Evolutionary conservation across 2,888 invertebrate species (phyloP), one percentile per base, ranked within the genome.

Genomic region (Polydesmus complanatus): DNA sequence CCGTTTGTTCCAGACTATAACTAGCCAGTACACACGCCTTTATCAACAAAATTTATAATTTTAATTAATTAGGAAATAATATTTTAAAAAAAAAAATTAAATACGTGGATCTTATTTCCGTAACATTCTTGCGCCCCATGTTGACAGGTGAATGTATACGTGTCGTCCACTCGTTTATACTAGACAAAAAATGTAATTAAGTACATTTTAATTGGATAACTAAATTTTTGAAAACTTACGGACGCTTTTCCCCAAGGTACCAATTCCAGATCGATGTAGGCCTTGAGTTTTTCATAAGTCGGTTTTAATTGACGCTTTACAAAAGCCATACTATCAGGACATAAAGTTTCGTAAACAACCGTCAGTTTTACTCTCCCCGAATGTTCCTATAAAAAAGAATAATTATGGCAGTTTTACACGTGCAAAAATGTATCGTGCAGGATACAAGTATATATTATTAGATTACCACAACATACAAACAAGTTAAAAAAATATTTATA

Each of bases 271-370:
- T 83, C 81, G 63, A 86, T 54, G 25, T 67, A 52, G 48, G 55
- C 51, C 3, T 26, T 25, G 14, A 63, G 19, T 1, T 19, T 27
- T 48, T 78, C 75, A 73, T 84, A 79, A 3, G 82, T 78, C 1
- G 85, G 85, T 63, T 81, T 81, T 58, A 86, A 74, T 71, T 86
- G 85, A 26, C 78, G 70, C 1, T 79, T 82, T 69, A 86, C 81
- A 74, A 86, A 85, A 64, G 76, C 76, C 69, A 81, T 82, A 68
- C 85, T 85, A 75, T 86, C 86, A 0, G 85, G 83, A 67, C 86
- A 86, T 14, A 86, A 75, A 0, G 84, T 79, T 73, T 86, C 86
- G 73, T 86, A 86, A 75, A 85, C 86, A 3, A 86, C 80, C 0
- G 80, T 80, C 61, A 86, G 79, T 19, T 65, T 64, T 1, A 68